A percentile compares a stretch with the other conserved stretches of the same genome.
These are phyloP conservation scores for Dyspetes luteomarginatus DNA, from an alignment of 2,888 invertebrate genomes.

Conservation along the genomic window DNA sequence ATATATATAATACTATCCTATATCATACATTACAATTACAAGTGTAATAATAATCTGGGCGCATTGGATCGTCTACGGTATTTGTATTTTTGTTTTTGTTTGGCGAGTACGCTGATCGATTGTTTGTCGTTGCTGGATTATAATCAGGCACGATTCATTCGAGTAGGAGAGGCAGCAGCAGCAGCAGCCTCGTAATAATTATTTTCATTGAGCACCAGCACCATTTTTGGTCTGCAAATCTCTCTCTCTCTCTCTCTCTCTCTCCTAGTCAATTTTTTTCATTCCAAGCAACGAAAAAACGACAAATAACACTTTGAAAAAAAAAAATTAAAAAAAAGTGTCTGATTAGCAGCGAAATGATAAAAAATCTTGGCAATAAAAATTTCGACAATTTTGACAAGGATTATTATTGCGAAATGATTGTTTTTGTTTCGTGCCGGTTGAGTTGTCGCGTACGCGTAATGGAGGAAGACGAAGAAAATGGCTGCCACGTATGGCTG, in stretches of 20 bases:
- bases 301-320: constrained; percentile 45
- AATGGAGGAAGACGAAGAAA: constrained; percentile 48
- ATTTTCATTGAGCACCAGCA: background rate
- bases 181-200: constrained; percentile 1
- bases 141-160: constrained; percentile 60
- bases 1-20: constrained; percentile 39
- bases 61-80: constrained; percentile 46
- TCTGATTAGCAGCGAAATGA: constrained; percentile 65
- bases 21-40: constrained; percentile 43
- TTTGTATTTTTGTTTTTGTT: constrained; percentile 8
- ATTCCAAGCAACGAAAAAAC: constrained; percentile 65
- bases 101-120: constrained; percentile 63
- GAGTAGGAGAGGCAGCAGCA: constrained; percentile 41
- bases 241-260: constrained; percentile 1
- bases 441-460: constrained; percentile 1
- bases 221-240: background rate
- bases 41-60: constrained; percentile 47
- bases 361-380: constrained; percentile 40
- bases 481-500: constrained; percentile 30
- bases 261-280: constrained; percentile 18
- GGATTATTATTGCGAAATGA: background rate
- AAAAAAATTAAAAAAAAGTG: constrained; percentile 7
- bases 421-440: constrained; percentile 4
- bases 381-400: background rate
- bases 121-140: constrained; percentile 68